Evolutionary conservation across 2,797 vertebrate genomes (phyloP).

Genomic region (Oceanodroma leucorhoa): DNA sequence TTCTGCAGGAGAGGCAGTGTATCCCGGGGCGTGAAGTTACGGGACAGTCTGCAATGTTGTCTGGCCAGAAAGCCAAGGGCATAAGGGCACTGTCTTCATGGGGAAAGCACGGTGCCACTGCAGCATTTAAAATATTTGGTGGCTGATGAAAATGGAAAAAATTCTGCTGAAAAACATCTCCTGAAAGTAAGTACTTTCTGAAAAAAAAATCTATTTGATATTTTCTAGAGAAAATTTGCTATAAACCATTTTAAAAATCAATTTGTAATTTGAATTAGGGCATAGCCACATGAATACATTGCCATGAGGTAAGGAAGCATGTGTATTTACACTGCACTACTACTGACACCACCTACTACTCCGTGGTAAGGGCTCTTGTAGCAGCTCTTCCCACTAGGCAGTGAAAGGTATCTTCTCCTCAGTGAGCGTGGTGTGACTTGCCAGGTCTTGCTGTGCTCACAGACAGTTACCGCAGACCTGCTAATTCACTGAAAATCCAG

Average conservation of each 20-base stretch:
- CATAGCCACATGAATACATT: background rate
- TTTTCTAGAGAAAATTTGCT: background rate
- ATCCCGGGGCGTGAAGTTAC: background rate
- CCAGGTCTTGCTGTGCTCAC: background rate
- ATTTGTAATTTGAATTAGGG: background rate
- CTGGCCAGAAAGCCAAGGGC: background rate
- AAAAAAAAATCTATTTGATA: rapidly evolving
- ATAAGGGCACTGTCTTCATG: background rate
- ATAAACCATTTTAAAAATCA: rapidly evolving
- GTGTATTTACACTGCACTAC: background rate
- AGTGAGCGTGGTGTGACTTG: background rate
- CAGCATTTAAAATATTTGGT: background rate
- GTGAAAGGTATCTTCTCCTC: background rate
- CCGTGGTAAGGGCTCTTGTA: background rate
- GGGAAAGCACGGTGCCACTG: rapidly evolving
- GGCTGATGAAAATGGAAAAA: background rate
- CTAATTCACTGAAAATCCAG: background rate
- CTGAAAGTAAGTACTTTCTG: background rate
- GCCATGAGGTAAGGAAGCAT: background rate
- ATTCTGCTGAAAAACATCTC: background rate
- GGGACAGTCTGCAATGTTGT: background rate
- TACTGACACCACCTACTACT: background rate
- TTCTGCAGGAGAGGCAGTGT: background rate
- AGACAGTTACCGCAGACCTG: background rate
- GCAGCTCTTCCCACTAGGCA: background rate